phyloP scores from a whole-genome alignment of 2,888 invertebrate genomes.

The Cataglyphis cursor region DNA sequence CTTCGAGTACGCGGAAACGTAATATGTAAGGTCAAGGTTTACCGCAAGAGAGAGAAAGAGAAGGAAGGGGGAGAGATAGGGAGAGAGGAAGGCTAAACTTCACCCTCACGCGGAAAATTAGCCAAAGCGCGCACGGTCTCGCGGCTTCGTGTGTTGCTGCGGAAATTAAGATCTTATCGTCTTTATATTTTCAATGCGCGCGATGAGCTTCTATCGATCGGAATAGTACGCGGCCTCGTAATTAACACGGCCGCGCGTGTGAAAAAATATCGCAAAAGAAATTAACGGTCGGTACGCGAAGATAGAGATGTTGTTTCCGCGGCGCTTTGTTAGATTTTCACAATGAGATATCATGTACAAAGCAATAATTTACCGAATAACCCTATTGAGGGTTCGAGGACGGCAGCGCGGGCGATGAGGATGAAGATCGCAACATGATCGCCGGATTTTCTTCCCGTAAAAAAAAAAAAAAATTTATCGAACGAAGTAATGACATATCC shows the following conservation, averaged over 20 bases:
- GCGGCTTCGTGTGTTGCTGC: slow-evolving; percentile 29
- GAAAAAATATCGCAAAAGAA: slow-evolving; percentile 48
- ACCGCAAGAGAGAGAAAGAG: slow-evolving; percentile 15
- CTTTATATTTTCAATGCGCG: slow-evolving; percentile 31
- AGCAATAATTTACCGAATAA: slow-evolving; percentile 49
- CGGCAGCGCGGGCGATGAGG: not conserved
- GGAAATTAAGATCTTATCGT: slow-evolving; percentile 48
- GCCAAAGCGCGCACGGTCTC: slow-evolving; percentile 31
- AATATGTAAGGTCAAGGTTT: slow-evolving; percentile 43
- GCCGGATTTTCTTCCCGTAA: slow-evolving; percentile 4
- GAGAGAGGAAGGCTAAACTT: not conserved
- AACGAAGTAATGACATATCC: slow-evolving; percentile 11
- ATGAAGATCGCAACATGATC: slow-evolving; percentile 7
- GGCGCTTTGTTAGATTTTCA: slow-evolving; percentile 34
- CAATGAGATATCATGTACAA: slow-evolving; percentile 22
- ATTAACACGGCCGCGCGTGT: slow-evolving; percentile 34
- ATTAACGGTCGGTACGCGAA: slow-evolving; percentile 45
- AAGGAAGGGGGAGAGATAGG: not conserved
- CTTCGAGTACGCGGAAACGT: slow-evolving; percentile 55
- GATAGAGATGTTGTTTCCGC: slow-evolving; percentile 40
- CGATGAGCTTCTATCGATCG: slow-evolving; percentile 45
- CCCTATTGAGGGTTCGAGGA: slow-evolving; percentile 37
- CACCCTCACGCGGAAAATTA: slow-evolving; percentile 47
- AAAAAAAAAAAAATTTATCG: not conserved
- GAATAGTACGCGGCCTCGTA: slow-evolving; percentile 25